Percentiles rank a stretch among this genome's conserved stretches.
Conservation (phyloP, 92 coral and sea anemone species). For the Paragorgia papillata region DNA sequence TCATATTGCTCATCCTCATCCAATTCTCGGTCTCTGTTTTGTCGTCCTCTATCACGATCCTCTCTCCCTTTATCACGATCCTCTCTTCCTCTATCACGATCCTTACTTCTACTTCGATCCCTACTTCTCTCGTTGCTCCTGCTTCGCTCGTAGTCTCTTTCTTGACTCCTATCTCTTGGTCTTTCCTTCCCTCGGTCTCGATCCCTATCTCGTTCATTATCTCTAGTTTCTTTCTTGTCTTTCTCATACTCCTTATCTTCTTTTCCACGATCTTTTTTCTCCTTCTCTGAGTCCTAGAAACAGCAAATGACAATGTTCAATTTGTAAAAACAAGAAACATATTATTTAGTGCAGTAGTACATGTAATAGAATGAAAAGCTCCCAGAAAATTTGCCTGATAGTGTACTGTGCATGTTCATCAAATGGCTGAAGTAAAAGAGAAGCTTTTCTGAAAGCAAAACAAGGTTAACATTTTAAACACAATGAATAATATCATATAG, state of each 20-base stretch:
- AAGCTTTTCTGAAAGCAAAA: neutral
- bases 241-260: constrained; percentile 20
- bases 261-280: constrained; percentile 12
- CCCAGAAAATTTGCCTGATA: too few species aligned
- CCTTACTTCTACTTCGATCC: constrained; percentile 56
- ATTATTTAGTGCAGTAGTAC: neutral
- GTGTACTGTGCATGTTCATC: too few species aligned
- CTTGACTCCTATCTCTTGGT: constrained; percentile 41
- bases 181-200: constrained; percentile 53
- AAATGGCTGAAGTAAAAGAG: constrained; percentile 6
- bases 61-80: constrained; percentile 57
- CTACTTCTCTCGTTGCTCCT: constrained; percentile 58
- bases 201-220: constrained; percentile 74
- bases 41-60: constrained; percentile 45
- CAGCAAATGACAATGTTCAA: neutral
- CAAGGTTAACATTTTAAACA: too few species aligned
- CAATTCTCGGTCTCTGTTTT: constrained; percentile 60
- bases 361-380: too few species aligned
- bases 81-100: constrained; percentile 59
- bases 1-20: constrained; percentile 88
- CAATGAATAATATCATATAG: too few species aligned
- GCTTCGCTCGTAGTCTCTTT: constrained; percentile 74
- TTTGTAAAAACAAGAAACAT: neutral
- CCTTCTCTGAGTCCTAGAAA: constrained; percentile 22
- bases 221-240: constrained; percentile 36